Base-by-base conservation (phyloP, 1,140 invertebrate genomes). In the Lordiphosa stackelbergi region DNA sequence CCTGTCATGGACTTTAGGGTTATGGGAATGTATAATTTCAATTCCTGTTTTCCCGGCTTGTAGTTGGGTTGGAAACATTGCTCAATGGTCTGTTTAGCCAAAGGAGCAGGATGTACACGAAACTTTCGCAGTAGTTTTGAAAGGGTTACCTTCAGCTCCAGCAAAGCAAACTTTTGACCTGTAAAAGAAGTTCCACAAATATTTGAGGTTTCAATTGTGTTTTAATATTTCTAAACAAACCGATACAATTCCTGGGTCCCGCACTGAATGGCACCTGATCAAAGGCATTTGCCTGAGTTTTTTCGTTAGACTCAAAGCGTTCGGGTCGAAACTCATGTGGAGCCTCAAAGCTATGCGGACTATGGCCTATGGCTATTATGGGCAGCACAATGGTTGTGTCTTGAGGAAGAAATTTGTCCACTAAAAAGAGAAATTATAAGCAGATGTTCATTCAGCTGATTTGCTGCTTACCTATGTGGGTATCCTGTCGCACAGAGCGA, bases 321-420 rank as follows among this genome's bases (percentile, higher is more conserved):
- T 95, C 94, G 0, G 95, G 95, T 74, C 92, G 89, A 79, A 95
- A 96, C 13, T 87, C 88, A 4, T 92, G 88, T 0, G 95, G 95
- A 69, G 95, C 90, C 16, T 93, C 90, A 85, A 91, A 96, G 43
- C 88, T 43, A 4, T 88, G 71, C 1, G 61, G 73, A 51, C 65
- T 69, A 9, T 78, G 65, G 0, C 78, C 78, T 3, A 85, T 59
- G 7, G 42, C 34, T 16, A 84, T 9, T 3, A 84, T 16, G 0
- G 55, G 58, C 22, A 84, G 10, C 8, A 53, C 58, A 5, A 84
- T 51, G 0, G 70, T 78, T 5, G 59, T 68, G 5, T 55, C 62
- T 22, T 70, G 22, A 3, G 78, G 78, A 2, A 84, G 3, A 0
- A 48, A 45, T n/a, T 52, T 70, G 7, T 73, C 74, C 11, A 66